A percentile compares a stretch with the other conserved stretches of the same genome.
phyloP scores from a whole-genome alignment of 2,888 invertebrate genomes.

The Chorisops tibialis region DNA sequence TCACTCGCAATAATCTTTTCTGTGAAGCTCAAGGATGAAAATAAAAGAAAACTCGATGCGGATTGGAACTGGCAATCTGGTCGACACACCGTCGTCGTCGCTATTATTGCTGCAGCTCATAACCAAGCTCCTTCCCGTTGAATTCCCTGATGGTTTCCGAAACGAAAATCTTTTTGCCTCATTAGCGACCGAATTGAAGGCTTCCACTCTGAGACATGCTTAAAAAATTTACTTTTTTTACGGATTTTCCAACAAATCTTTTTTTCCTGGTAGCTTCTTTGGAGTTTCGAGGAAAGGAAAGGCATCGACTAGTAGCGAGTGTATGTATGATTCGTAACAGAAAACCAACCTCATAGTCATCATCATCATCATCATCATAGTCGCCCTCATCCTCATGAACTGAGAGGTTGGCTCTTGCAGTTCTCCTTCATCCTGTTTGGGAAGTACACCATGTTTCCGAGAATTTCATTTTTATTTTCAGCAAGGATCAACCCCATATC shows the following conservation, averaged over 20 bases:
- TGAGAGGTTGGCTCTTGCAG: constrained; percentile 4
- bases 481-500: constrained; percentile 19
- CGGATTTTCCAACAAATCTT: constrained; percentile 19
- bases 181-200: constrained; percentile 34
- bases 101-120: not conserved
- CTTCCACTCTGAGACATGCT: constrained; percentile 22
- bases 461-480: constrained; percentile 7
- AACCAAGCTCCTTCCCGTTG: constrained; percentile 11
- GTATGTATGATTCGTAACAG: constrained; percentile 5
- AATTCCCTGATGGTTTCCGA: constrained; percentile 33
- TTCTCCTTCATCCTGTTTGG: constrained; percentile 1
- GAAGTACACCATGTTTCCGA: constrained; percentile 18
- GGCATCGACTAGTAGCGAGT: constrained; percentile 16
- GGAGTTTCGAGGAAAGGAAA: constrained; percentile 16
- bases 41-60: not conserved
- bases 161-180: constrained; percentile 34
- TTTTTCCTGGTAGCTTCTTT: constrained; percentile 19
- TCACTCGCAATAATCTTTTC: constrained; percentile 17
- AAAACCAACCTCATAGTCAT: constrained; percentile 9
- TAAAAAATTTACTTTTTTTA: constrained; percentile 17
- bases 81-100: not conserved
- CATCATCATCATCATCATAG: not conserved
- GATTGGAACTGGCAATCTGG: not conserved
- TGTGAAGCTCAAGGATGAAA: constrained; percentile 4
- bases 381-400: constrained; percentile 14